phyloP scores from a whole-genome alignment of 2,888 invertebrate genomes.

The Mycogona germanica region DNA sequence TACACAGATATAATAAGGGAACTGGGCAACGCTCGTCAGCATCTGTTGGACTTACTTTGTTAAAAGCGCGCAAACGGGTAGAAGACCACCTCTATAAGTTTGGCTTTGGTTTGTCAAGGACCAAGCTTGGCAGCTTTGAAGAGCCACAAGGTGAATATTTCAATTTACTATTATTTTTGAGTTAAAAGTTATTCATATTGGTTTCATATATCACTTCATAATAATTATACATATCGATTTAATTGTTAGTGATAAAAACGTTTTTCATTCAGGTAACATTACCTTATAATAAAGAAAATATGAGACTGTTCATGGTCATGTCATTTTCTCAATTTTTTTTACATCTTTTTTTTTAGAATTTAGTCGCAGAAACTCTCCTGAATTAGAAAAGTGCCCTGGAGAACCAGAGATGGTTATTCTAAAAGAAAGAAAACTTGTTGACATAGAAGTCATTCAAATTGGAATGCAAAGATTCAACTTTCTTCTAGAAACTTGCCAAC shows the following conservation, averaged over 20 bases:
- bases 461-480: slow-evolving; percentile 86
- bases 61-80: slow-evolving; percentile 73
- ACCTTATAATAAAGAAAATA: not conserved
- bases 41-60: slow-evolving; percentile 49
- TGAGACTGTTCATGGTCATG: no score
- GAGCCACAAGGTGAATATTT: slow-evolving; percentile 51
- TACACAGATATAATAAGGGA: slow-evolving; percentile 27
- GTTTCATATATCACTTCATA: no score
- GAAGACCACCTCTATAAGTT: slow-evolving; percentile 64
- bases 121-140: slow-evolving; percentile 76
- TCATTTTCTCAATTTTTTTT: not conserved
- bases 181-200: no score
- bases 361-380: slow-evolving; percentile 69
- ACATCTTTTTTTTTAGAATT: slow-evolving; percentile 41
- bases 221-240: no score
- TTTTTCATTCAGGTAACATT: not conserved
- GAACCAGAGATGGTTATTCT: slow-evolving; percentile 80
- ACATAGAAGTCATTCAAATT: slow-evolving; percentile 61
- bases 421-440: slow-evolving; percentile 74
- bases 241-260: not conserved
- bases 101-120: slow-evolving; percentile 45
- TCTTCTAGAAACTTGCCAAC: slow-evolving; percentile 86
- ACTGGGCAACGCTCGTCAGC: slow-evolving; percentile 17
- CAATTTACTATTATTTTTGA: not conserved
- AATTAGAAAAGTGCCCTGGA: slow-evolving; percentile 61